Conservation (phyloP, 2,113 vertebrate genomes). For the Megaceryle torquata region DNA sequence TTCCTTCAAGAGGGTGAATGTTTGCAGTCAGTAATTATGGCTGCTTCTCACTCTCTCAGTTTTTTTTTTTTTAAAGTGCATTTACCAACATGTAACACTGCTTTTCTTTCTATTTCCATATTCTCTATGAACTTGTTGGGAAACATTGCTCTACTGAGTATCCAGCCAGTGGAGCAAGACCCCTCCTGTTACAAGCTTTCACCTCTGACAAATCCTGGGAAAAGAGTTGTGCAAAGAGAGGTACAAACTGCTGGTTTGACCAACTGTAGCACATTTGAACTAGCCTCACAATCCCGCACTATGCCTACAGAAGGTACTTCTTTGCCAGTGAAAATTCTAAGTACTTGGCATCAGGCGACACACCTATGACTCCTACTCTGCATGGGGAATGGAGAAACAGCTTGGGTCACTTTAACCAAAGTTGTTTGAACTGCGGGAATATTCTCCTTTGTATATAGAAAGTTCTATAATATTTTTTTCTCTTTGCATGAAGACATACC, state of each 20-base stretch:
- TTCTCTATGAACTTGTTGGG: not conserved
- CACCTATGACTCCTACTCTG: not conserved
- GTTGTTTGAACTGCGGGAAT: not conserved
- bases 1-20: not conserved
- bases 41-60: not conserved
- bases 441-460: not conserved
- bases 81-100: not conserved
- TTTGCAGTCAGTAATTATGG: not conserved
- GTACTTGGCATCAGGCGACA: not conserved
- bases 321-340: not conserved
- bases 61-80: too few species aligned
- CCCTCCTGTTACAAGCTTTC: not conserved
- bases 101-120: not conserved
- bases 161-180: not conserved
- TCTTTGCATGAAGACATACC: not conserved
- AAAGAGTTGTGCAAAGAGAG: not conserved
- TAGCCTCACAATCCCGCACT: not conserved
- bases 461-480: not conserved
- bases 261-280: not conserved
- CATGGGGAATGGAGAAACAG: not conserved
- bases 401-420: not conserved
- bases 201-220: not conserved
- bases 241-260: not conserved
- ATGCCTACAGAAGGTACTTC: not conserved
- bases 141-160: not conserved